A percentile compares a stretch with the other conserved stretches of the same genome.
Conservation (phyloP, 2,888 invertebrate species). For the Busseola fusca region DNA sequence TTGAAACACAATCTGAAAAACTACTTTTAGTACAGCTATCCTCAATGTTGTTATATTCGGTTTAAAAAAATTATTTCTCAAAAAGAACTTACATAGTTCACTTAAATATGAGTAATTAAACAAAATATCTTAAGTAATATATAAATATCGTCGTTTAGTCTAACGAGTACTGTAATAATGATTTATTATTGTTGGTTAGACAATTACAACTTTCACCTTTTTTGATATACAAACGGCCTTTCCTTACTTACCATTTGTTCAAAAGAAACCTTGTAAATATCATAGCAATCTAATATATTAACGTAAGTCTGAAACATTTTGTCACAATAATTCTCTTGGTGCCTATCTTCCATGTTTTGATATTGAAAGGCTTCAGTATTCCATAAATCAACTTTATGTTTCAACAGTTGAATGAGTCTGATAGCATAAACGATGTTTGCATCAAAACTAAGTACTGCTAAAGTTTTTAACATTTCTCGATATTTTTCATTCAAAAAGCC, state of each 20-base stretch:
- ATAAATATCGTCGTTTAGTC: no score
- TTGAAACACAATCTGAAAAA: background rate
- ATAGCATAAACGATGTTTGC: no score
- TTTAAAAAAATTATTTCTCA: no score
- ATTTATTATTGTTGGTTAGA: no score
- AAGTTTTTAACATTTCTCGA: constrained; percentile 23
- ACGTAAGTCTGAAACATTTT: no score
- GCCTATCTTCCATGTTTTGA: background rate
- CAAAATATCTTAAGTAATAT: no score
- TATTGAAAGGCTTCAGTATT: constrained; percentile 10
- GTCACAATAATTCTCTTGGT: background rate
- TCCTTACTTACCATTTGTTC: constrained; percentile 2
- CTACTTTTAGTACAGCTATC: no score
- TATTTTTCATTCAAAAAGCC: background rate
- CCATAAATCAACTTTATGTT: constrained; percentile 38
- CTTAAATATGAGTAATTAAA: no score
- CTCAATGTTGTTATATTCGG: no score
- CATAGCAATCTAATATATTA: constrained; percentile 21
- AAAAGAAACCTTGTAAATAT: constrained; percentile 9
- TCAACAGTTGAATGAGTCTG: constrained; percentile 23
- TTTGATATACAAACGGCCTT: background rate
- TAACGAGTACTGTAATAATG: no score
- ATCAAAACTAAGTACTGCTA: constrained; percentile 13
- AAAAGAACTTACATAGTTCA: no score
- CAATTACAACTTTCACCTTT: no score